Conservation (phyloP, 1,140 invertebrate genomes). For the Lutraria rhynchaena region DNA sequence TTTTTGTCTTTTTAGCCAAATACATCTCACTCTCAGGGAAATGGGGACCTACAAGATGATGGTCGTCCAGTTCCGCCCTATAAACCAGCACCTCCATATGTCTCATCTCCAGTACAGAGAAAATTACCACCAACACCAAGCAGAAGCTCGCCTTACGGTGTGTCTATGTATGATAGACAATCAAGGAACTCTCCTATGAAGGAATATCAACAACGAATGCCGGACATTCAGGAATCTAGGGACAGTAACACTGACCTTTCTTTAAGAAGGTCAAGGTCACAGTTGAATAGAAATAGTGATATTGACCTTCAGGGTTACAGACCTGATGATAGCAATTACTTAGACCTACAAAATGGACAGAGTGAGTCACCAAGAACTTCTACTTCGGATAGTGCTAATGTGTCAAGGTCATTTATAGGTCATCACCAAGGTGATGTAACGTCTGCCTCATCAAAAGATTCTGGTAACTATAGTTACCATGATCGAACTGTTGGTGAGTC, state of each 20-base stretch:
- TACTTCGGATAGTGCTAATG: constrained; percentile 46
- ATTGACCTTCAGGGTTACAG: constrained; percentile 32
- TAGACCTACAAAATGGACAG: constrained; percentile 31
- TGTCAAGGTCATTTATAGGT: constrained; percentile 49
- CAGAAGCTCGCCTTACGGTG: constrained; percentile 65
- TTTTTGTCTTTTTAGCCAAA: constrained; percentile 58
- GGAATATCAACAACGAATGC: constrained; percentile 51
- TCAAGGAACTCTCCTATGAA: constrained; percentile 59
- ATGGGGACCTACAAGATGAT: constrained; percentile 10
- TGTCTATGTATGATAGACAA: constrained; percentile 62
- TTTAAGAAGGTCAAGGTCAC: constrained; percentile 48
- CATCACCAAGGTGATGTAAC: constrained; percentile 50
- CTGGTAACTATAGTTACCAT: constrained; percentile 59
- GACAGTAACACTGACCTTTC: constrained; percentile 42
- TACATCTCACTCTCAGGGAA: constrained; percentile 22
- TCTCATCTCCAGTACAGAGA: constrained; percentile 53
- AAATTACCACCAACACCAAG: constrained; percentile 64
- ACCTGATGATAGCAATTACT: constrained; percentile 37
- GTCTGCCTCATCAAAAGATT: constrained; percentile 53
- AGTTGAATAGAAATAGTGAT: constrained; percentile 37
- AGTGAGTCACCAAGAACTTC: constrained; percentile 52
- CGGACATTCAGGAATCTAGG: constrained; percentile 56
- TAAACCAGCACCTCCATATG: constrained; percentile 57
- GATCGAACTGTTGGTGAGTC: constrained; percentile 48
- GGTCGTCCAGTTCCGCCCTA: constrained; percentile 71